phyloP scores from a whole-genome alignment of 2,113 vertebrate species.

The Microcebus lehilahytsara region DNA sequence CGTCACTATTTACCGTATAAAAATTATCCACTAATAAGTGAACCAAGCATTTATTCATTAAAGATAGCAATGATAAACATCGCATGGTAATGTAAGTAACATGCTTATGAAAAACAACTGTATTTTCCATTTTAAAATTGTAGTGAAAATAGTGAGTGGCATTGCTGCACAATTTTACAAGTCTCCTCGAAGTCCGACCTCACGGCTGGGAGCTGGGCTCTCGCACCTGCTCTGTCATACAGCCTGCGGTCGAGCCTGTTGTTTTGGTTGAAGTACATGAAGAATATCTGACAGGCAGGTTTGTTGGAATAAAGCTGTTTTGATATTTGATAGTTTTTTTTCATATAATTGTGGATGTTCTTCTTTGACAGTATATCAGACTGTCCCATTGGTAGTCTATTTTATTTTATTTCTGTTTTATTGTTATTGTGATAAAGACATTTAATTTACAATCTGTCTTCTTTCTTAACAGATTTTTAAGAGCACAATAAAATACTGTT shows the following conservation, averaged over 20 bases:
- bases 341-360: fast-evolving
- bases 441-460: too few relatives aligned
- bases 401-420: background rate
- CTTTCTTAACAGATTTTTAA: background rate
- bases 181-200: background rate
- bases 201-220: background rate
- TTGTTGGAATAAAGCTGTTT: background rate
- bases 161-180: background rate
- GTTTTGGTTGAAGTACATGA: background rate
- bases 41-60: background rate
- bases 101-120: background rate
- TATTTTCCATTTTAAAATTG: background rate
- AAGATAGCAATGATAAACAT: background rate
- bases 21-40: background rate
- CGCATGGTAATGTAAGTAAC: background rate
- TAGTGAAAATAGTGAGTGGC: background rate
- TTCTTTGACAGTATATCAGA: fast-evolving
- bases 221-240: fast-evolving
- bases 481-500: fast-evolving
- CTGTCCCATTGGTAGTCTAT: fast-evolving
- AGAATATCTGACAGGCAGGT: too few relatives aligned
- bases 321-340: background rate
- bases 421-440: background rate
- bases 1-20: background rate
- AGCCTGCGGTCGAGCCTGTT: fast-evolving